Evolutionary conservation across 2,888 invertebrate genomes (phyloP), one percentile per base, ranked within the genome.

Genomic region (Caenorhabditis zanzibari): DNA sequence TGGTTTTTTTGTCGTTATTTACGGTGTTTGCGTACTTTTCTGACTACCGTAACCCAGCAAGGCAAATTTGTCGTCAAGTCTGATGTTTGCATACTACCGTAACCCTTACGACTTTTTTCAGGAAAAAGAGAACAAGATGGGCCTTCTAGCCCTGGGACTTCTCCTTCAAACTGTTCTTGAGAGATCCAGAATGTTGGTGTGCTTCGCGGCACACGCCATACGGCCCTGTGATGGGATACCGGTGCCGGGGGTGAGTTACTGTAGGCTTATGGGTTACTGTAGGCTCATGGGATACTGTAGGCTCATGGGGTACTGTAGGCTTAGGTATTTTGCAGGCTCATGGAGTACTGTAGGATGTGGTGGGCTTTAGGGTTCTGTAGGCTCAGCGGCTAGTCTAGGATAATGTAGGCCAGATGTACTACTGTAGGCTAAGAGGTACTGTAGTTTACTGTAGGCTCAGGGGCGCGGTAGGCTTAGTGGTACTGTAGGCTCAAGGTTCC

Each of bases 101-200:
- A 24, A 24, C n/a, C n/a, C n/a, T n/a, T n/a, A n/a, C n/a, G n/a
- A n/a, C n/a, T 22, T 19, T 22, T 59, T 90, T 32, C 64, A 92
- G 90, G 87, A 90, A 74, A 68, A 82, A 19, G 82, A 82, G 16
- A 92, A 92, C 82, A 92, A 92, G 71, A 92, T 92, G 92, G 87
- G 87, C 14, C 71, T 92, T 35, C 85, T 85, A 7, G 91, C 91
- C 1, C 68, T 92, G 16, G 92, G 92, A 12, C 86, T 92, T 10
- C 77, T 92, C 0, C 87, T 92, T 4, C 91, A 91, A 61, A 88
- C 89, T 7, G 88, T 91, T 54, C 69, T 92, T 64, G 88, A 90
- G 59, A 85, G 92, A 84, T 79, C 84, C 0, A 81, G 88, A 32
- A 85, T 85, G 38, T 73, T 90, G 77, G 84, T 90, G 0, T 85